phyloP scores from a whole-genome alignment of 2,888 invertebrate genomes.

The Lagria hirta region DNA sequence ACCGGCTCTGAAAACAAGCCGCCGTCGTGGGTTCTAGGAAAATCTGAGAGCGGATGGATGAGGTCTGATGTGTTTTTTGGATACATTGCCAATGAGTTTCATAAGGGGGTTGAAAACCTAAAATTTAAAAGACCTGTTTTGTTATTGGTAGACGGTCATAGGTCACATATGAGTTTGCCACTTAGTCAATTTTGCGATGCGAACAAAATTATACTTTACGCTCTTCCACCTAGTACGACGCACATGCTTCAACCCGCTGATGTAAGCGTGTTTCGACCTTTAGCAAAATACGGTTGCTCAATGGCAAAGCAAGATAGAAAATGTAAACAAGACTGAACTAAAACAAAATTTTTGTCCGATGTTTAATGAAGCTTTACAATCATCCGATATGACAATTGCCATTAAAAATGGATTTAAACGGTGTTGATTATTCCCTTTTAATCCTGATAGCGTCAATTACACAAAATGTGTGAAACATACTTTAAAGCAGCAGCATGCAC shows the following conservation, averaged over 20 bases:
- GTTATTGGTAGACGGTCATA: conserved; percentile 39
- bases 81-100: conserved; percentile 10
- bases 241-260: conserved; percentile 25
- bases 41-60: neutral
- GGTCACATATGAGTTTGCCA: conserved; percentile 34
- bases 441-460: conserved; percentile 1
- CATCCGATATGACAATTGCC: neutral
- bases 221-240: conserved; percentile 20
- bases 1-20: neutral
- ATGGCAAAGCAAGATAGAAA: conserved; percentile 10
- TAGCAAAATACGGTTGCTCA: conserved; percentile 17
- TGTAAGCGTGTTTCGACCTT: conserved; percentile 21
- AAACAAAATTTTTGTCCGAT: conserved; percentile 12
- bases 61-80: neutral
- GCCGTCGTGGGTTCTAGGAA: neutral
- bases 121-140: conserved; percentile 31
- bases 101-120: conserved; percentile 25
- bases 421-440: conserved; percentile 9
- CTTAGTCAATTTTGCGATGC: conserved; percentile 34
- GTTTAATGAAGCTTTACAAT: no score
- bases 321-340: neutral
- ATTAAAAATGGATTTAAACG: conserved; percentile 11
- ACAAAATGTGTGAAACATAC: neutral
- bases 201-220: conserved; percentile 35
- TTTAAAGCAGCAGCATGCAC: neutral